Base-by-base conservation (phyloP, 2,888 invertebrate genomes). In the Philhelius pedissequus region DNA sequence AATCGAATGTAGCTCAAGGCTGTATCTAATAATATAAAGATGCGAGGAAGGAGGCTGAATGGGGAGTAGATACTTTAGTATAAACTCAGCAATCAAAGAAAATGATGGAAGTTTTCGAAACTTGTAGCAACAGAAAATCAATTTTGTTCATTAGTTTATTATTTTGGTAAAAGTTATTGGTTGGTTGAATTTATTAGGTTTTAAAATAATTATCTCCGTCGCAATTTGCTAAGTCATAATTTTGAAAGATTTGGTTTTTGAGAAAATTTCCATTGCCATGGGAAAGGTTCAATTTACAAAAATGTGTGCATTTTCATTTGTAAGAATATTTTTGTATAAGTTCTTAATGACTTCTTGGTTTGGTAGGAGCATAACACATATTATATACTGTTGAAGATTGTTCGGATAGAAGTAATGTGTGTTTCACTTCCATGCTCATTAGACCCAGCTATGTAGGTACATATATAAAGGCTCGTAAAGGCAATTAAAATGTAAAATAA, bases 1-100 rank as follows among this genome's bases (percentile, higher is more conserved):
- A 35, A 60, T 69, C 43, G 50, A 78, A 78, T 79, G 62, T 80
- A 64, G 80, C 69, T 48, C 75, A 80, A 80, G 80, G 80, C 69
- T 75, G 25, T 48, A 2, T 48, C 22, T 13, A 4, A 4, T 4
- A 4, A 2, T 22, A 22, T 30, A 35, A 20, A 32, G 35, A 56
- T 13, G 13, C 7, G 22, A 22, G 13, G 13, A 32, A 6, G 56
- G 5, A 32, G 11, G 6, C 20, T 54, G 15, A 11, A 11, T 1
- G 11, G 15, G 18, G 30, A 5, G 32, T 35, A 2, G 7, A n/a
- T 1, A 32, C 1, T 25, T 13, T 35, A 35, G 13, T 15, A 15
- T 60, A 43, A 43, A 43, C 60, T 43, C 25, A 60, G 27, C 43
- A 60, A 40, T 58, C 58, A 4, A 13, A 5, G 15, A 58, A 25